Evolutionary conservation across 1,140 invertebrate species (phyloP).

Genomic region (Hypsibius dujardini): DNA sequence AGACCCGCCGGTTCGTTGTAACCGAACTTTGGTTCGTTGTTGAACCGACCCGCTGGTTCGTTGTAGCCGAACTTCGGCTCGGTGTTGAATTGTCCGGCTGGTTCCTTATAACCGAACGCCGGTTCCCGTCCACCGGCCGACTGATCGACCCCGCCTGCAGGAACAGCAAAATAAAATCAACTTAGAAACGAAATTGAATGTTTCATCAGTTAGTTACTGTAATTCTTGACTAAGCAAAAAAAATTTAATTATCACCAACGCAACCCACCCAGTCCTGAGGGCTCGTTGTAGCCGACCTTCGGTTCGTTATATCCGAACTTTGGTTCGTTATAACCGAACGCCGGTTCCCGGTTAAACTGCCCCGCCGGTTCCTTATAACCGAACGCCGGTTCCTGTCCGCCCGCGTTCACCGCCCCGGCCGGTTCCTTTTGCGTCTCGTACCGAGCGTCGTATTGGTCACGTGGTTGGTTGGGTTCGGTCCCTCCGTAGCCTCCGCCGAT

Average conservation of each 20-base stretch:
- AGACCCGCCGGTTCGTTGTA: not conserved
- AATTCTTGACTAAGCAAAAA: no score
- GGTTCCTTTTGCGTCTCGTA: constrained; percentile 2
- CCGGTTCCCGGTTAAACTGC: constrained; percentile 11
- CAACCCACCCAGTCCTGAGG: not conserved
- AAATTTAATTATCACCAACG: no score
- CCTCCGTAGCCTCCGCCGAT: no score
- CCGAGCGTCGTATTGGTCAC: constrained; percentile 6
- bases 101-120: not conserved
- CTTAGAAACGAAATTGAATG: no score
- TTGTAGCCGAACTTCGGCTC: constrained; percentile 13
- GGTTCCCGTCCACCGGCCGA: constrained; percentile 2
- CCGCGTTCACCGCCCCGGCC: not conserved
- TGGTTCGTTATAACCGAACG: constrained; percentile 7
- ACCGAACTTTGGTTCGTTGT: not conserved
- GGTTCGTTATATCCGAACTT: constrained; percentile 14
- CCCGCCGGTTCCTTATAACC: not conserved
- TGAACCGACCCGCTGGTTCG: not conserved
- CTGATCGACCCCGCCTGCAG: not conserved
- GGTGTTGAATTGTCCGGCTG: not conserved
- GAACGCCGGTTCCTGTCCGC: not conserved
- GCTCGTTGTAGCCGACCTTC: not conserved
- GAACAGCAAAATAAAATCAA: no score
- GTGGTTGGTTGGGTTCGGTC: not conserved
- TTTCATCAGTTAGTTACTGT: no score